Conservation (phyloP, 2,888 invertebrate species). For the Pachymerium ferrugineum region DNA sequence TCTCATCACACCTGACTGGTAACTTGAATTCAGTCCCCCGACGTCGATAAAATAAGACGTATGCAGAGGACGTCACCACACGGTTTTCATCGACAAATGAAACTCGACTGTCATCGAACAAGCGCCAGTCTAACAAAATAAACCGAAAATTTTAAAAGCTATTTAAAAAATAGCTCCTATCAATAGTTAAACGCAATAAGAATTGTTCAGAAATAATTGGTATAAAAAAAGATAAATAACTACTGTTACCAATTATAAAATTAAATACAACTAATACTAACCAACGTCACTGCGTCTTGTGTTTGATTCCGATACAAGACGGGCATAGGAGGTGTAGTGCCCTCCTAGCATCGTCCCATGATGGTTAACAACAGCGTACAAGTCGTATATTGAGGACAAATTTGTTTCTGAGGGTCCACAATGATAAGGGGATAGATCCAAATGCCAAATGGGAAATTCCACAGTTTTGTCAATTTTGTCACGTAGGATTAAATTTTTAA, state of each 20-base stretch:
- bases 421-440: conserved; percentile 47
- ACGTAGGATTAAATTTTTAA: conserved; percentile 42
- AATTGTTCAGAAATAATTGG: too few relatives aligned
- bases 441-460: conserved; percentile 43
- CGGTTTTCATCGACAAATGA: conserved; percentile 39
- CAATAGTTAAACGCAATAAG: background rate
- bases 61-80: conserved; percentile 44
- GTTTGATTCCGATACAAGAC: conserved; percentile 45
- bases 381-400: conserved; percentile 48
- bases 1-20: background rate
- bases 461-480: conserved; percentile 44
- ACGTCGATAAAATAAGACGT: conserved; percentile 46
- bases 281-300: conserved; percentile 47
- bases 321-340: conserved; percentile 52
- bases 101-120: conserved; percentile 46
- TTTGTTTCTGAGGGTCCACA: conserved; percentile 40
- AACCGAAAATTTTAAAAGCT: background rate
- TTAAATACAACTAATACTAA: conserved; percentile 39
- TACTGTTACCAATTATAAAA: background rate
- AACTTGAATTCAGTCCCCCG: conserved; percentile 33
- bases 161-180: background rate
- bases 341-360: conserved; percentile 51
- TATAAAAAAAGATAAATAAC: too few relatives aligned
- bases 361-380: conserved; percentile 53
- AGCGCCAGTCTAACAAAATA: conserved; percentile 44